A percentile compares a stretch with the other conserved stretches of the same genome.
Conservation (phyloP, 2,888 invertebrate species). For the Drosophila robusta region DNA sequence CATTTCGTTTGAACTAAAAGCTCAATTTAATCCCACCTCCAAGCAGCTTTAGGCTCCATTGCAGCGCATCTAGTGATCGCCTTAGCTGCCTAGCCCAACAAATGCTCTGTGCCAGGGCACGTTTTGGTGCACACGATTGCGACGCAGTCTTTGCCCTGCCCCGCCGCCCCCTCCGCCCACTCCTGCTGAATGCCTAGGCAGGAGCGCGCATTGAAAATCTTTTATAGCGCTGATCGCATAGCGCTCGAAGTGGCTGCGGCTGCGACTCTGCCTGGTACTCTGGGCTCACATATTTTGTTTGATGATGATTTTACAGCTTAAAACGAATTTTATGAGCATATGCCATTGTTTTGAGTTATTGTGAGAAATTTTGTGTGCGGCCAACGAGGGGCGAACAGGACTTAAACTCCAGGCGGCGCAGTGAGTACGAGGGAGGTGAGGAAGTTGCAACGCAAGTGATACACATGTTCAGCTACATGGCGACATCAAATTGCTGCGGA, state of each 20-base stretch:
- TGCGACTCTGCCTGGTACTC: slow-evolving; percentile 30
- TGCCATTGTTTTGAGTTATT: slow-evolving; percentile 82
- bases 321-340: slow-evolving; percentile 84
- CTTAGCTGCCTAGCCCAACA: slow-evolving; percentile 16
- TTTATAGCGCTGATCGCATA: slow-evolving; percentile 63
- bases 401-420: not conserved
- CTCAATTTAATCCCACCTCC: not conserved
- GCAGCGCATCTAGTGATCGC: slow-evolving; percentile 61
- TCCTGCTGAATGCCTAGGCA: slow-evolving; percentile 15
- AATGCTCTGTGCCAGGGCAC: slow-evolving; percentile 54
- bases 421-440: not conserved
- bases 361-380: slow-evolving; percentile 75
- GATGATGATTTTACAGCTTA: slow-evolving; percentile 85
- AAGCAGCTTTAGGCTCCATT: slow-evolving; percentile 9
- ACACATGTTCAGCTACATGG: slow-evolving; percentile 83
- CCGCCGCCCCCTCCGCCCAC: not conserved
- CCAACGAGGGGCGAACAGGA: slow-evolving; percentile 1
- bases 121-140: slow-evolving; percentile 62
- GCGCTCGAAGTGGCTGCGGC: slow-evolving; percentile 11
- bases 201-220: slow-evolving; percentile 58
- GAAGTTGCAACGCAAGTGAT: slow-evolving; percentile 59
- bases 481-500: slow-evolving; percentile 78
- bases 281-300: slow-evolving; percentile 75
- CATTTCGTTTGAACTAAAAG: not conserved
- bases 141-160: slow-evolving; percentile 32